Evolutionary conservation across 2,113 vertebrate genomes (phyloP).

Genomic region (Equus quagga): DNA sequence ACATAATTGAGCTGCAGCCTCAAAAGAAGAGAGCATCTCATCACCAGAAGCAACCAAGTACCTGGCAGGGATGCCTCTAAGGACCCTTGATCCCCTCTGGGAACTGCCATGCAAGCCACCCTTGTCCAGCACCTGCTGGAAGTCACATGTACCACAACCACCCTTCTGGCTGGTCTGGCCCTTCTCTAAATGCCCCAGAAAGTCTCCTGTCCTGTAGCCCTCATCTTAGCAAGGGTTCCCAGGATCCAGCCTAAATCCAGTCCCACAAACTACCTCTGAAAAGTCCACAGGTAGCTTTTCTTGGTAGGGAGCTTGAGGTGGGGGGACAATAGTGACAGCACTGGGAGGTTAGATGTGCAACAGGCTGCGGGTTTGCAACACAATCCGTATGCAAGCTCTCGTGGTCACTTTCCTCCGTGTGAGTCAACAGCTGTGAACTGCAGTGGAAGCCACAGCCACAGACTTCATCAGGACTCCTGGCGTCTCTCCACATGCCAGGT

Average conservation of each 20-base stretch:
- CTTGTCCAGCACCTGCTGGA: background rate
- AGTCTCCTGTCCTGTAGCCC: background rate
- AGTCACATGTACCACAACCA: background rate
- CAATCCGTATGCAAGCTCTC: background rate
- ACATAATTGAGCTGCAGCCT: background rate
- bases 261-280: background rate
- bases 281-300: background rate
- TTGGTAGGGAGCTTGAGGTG: background rate
- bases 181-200: background rate
- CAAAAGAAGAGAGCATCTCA: background rate
- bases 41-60: background rate
- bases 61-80: background rate
- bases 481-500: background rate
- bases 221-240: background rate
- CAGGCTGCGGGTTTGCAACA: background rate
- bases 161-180: no score
- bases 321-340: fast-evolving
- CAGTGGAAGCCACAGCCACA: background rate
- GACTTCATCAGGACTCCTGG: background rate
- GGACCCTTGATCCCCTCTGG: background rate
- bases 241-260: background rate
- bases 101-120: background rate
- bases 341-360: background rate
- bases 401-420: background rate
- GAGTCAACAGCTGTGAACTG: background rate